Evolutionary conservation across 2,888 invertebrate species (phyloP).

Genomic region (Cerceris ruficornis): DNA sequence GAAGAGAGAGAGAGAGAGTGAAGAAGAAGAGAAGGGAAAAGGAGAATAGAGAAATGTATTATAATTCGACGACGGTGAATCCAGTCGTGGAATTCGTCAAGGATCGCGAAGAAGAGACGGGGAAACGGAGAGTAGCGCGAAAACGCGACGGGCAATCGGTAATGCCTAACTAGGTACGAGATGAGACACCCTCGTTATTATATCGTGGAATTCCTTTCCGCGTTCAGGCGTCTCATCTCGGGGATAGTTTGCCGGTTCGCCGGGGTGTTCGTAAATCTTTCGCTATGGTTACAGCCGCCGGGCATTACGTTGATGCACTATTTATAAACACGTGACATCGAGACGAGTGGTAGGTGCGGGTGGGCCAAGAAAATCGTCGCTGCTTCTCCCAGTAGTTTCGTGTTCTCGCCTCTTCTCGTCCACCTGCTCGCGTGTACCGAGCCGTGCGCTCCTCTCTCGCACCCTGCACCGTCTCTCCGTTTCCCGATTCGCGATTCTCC

Average conservation of each 20-base stretch:
- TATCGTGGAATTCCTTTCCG: slow-evolving; percentile 76
- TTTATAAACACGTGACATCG: slow-evolving; percentile 80
- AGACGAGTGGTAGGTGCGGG: slow-evolving; percentile 73
- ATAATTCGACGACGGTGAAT: too few relatives aligned
- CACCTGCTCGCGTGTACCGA: slow-evolving; percentile 60
- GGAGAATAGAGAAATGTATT: too few relatives aligned
- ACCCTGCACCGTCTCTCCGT: background rate
- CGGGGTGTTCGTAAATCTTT: slow-evolving; percentile 77
- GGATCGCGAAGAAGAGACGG: too few relatives aligned
- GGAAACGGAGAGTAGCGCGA: slow-evolving; percentile 26
- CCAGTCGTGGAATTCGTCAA: too few relatives aligned
- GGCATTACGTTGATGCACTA: slow-evolving; percentile 79
- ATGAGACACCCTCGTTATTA: slow-evolving; percentile 67
- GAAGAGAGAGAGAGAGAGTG: too few relatives aligned
- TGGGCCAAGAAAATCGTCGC: slow-evolving; percentile 63
- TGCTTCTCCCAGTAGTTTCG: slow-evolving; percentile 52
- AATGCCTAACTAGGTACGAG: slow-evolving; percentile 63
- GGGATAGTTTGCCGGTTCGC: slow-evolving; percentile 48
- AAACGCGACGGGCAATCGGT: slow-evolving; percentile 56
- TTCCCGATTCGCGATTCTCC: slow-evolving; percentile 2
- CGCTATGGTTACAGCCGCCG: slow-evolving; percentile 71
- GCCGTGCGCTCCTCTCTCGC: slow-evolving; percentile 16
- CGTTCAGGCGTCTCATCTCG: slow-evolving; percentile 68
- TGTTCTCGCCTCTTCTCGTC: slow-evolving; percentile 64
- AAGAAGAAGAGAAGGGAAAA: too few relatives aligned